Percentiles rank a stretch among this genome's conserved stretches.
Conservation (phyloP, 2,113 vertebrate species). For the Andinoacara biseriatus region DNA sequence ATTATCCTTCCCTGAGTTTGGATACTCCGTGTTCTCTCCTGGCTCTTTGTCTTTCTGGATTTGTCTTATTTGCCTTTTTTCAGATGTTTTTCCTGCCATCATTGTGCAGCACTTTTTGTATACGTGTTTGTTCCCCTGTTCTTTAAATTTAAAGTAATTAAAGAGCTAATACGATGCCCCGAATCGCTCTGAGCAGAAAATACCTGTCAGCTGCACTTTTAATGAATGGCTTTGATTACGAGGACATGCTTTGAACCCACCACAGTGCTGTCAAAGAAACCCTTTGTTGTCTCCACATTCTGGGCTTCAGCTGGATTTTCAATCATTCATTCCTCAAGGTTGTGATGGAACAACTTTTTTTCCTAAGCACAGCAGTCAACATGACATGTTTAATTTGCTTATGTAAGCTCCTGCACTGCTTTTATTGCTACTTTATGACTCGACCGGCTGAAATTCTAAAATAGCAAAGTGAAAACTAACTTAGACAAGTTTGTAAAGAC, state of each 20-base stretch:
- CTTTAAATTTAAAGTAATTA: not conserved
- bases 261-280: not conserved
- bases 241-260: not conserved
- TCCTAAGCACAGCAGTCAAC: not conserved
- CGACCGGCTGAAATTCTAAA: not conserved
- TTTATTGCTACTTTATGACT: not conserved
- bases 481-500: too few species aligned
- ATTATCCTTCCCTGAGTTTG: too few species aligned
- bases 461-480: too few species aligned
- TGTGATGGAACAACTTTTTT: not conserved
- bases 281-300: not conserved
- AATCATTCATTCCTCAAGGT: not conserved
- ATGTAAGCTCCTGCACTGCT: not conserved
- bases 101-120: not conserved
- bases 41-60: not conserved
- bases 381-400: not conserved
- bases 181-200: not conserved
- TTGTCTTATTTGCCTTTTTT: not conserved
- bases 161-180: not conserved
- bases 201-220: not conserved
- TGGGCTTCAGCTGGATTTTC: not conserved
- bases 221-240: not conserved
- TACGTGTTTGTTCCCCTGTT: not conserved
- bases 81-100: not conserved
- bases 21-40: not conserved